Evolutionary conservation across 2,113 vertebrate species (phyloP).

Genomic region (Copsychus sechellarum): DNA sequence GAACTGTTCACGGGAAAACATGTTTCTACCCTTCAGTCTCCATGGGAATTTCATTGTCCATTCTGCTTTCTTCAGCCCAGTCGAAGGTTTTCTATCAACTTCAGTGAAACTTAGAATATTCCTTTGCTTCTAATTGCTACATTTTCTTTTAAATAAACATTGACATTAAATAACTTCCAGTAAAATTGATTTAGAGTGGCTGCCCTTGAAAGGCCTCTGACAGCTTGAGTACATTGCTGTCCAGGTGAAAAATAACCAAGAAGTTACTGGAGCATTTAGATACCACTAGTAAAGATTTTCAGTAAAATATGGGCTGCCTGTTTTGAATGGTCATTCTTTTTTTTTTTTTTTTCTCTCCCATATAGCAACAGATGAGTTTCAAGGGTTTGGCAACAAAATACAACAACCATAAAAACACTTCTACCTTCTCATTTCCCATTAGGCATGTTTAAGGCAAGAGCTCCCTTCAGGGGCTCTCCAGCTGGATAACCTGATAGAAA

Average conservation of each 20-base stretch:
- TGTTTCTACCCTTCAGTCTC: not conserved
- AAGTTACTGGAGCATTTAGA: not conserved
- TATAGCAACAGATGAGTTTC: not conserved
- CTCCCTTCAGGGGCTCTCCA: not conserved
- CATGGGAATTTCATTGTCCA: not conserved
- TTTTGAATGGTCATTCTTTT: not conserved
- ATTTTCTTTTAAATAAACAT: conserved; percentile 32
- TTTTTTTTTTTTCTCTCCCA: not conserved
- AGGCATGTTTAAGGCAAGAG: not conserved
- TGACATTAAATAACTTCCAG: conserved; percentile 27
- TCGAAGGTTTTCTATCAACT: not conserved
- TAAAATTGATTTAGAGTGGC: conserved; percentile 7
- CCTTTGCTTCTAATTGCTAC: not conserved
- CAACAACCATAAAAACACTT: not conserved
- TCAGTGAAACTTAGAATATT: not conserved
- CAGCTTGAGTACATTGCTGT: not conserved
- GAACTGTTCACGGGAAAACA: not conserved
- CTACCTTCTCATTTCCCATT: not conserved
- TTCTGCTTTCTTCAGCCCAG: not conserved
- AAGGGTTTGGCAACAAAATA: not conserved
- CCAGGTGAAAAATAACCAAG: not conserved
- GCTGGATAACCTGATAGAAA: not conserved
- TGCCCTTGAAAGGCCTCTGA: not conserved
- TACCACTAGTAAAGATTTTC: not conserved
- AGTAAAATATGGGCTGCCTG: not conserved